These are phyloP conservation scores for Typhlichthys subterraneus DNA, from an alignment of 2,797 vertebrate species.

Conservation along the genomic window DNA sequence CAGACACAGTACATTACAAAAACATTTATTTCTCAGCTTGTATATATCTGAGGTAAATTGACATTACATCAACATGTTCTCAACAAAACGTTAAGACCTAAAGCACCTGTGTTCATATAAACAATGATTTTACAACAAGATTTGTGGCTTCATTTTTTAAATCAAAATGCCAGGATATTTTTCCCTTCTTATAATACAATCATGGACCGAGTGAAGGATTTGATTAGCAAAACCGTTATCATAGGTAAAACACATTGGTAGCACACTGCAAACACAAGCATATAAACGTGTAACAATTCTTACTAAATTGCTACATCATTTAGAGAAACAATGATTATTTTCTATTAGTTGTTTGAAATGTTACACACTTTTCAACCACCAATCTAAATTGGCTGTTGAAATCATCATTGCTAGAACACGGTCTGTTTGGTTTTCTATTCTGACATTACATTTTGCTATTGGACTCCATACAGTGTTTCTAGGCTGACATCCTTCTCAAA, in stretches of 20 bases:
- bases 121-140: constrained; percentile 56
- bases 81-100: constrained; percentile 79
- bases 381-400: too few species aligned
- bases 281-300: constrained; percentile 33
- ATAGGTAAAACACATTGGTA: constrained; percentile 42
- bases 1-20: constrained; percentile 79
- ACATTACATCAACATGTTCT: constrained; percentile 86
- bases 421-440: too few species aligned
- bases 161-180: constrained; percentile 25
- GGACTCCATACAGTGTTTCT: too few species aligned
- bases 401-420: too few species aligned
- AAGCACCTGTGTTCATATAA: constrained; percentile 82
- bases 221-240: constrained; percentile 19
- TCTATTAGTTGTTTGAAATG: too few species aligned
- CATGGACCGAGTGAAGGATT: constrained; percentile 55
- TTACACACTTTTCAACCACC: too few species aligned
- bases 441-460: too few species aligned
- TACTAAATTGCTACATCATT: constrained; percentile 7
- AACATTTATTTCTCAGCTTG: constrained; percentile 90
- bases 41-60: constrained; percentile 91
- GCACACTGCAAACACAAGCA: constrained; percentile 76
- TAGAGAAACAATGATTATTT: neutral
- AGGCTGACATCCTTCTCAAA: too few species aligned
- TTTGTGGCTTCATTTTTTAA: constrained; percentile 46
- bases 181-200: constrained; percentile 54